Evolutionary conservation across 2,797 vertebrate species (phyloP), one percentile per base, ranked within the genome.

Genomic region (Chloroceryle amazona): DNA sequence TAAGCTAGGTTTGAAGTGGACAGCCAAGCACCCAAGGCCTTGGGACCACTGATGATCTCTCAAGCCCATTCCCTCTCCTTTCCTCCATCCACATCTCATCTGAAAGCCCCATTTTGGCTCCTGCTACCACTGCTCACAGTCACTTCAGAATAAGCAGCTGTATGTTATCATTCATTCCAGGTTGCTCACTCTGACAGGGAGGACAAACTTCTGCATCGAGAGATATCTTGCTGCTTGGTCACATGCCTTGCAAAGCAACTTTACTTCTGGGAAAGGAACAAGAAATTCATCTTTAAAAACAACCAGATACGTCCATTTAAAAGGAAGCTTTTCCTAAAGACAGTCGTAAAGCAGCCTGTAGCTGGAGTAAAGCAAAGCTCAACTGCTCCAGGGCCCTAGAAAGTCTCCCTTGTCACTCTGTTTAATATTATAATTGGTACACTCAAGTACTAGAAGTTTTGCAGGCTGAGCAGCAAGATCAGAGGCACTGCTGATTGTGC

Each of bases 281-380:
- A 60, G 57, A 78, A 90, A 89, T 35, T 84, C 74, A 80, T 49
- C 78, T 91, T 78, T 72, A 90, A 89, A 91, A 89, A 42, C 44
- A 78, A 93, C 25, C 16, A 83, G 91, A 78, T 52, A 41, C 2
- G 8, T 44, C 65, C 5, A 51, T 88, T 89, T 86, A 67, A 89
- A 96, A 93, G 49, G 25, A 78, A 85, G 67, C 5, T 7, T 82
- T 84, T 91, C 84, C 72, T 74, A 19, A 76, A 67, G 61, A 26
- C 25, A 49, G 46, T 35, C 12, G 52, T 51, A 87, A 87, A 74
- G 33, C 46, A 86, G 51, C 6, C 51, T 55, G 17, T 49, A 74
- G 44, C 55, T 89, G 61, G 41, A 72, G 86, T 86, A 92, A 93
- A 95, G 66, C 62, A 66, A 44, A 18, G 58, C 58, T 65, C 18